Evolutionary conservation across 2,888 invertebrate species (phyloP), one percentile per base, ranked within the genome.

Genomic region (Apamea epomidion): DNA sequence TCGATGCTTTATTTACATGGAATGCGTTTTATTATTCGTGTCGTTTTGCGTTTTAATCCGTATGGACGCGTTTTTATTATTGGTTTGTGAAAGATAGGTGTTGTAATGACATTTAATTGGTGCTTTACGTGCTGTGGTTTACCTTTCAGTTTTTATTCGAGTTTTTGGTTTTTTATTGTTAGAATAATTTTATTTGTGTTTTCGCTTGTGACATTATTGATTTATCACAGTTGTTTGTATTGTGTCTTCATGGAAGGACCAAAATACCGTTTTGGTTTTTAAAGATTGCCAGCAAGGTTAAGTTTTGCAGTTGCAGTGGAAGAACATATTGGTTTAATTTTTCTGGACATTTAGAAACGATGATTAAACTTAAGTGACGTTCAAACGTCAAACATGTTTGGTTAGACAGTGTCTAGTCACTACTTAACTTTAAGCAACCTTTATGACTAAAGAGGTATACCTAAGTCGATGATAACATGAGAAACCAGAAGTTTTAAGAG

Each of bases 1-100:
- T n/a, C 25, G 29, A 79, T 71, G 60, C 76, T 60, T 76, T 79
- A 85, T 71, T 76, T 78, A 83, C 79, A 71, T 73, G 45, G 29
- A 74, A 62, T 77, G 45, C 58, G 42, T 67, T 71, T 78, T 62
- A 80, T 65, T 62, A 84, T 67, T 70, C 32, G 16, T 67, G 48
- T 54, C 45, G n/a, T 54, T 60, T 73, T 60, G 21, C 69, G 60
- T 70, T 77, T 75, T 74, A 65, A 74, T 78, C 81, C 42, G 16
- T 65, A 62, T 64, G 60, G 29, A n/a, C n/a, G 18, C n/a, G 16
- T 42, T 73, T 83, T 65, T 42, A 60, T 51, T 60, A 58, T 60
- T 60, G 32, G 0, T 42, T 79, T 12, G 25, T 67, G 51, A 45
- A 10, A 25, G 6, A 60, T 60, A 18, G 2, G 45, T 45, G 25